Percentiles rank a stretch among this genome's conserved stretches.
phyloP scores from a whole-genome alignment of 2,797 vertebrate genomes.

The Lutjanus campechanus region DNA sequence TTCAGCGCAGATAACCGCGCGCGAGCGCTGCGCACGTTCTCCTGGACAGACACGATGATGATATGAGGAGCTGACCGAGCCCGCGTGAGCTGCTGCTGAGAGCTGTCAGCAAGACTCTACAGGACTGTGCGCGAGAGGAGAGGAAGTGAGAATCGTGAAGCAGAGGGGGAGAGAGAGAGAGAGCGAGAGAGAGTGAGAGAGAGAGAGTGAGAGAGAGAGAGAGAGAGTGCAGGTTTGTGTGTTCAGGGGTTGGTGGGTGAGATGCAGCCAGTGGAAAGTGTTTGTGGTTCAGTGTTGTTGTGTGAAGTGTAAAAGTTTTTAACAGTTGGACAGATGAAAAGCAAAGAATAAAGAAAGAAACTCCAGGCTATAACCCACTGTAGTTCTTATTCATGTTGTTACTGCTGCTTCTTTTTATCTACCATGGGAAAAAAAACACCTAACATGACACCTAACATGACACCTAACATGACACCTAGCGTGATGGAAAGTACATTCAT shows the following conservation, averaged over 20 bases:
- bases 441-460: too few species aligned
- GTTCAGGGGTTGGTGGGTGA: constrained; percentile 8
- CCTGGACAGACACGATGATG: not conserved
- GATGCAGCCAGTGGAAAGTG: constrained; percentile 35
- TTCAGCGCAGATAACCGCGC: not conserved
- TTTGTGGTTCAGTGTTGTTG: constrained; percentile 10
- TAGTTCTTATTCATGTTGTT: too few species aligned
- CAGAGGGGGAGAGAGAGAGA: not conserved
- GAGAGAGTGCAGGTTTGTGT: not conserved
- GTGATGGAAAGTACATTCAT: not conserved
- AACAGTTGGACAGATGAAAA: not conserved
- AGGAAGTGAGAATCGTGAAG: not conserved
- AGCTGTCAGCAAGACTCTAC: constrained; percentile 36
- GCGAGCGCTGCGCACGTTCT: constrained; percentile 30
- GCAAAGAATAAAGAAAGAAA: not conserved
- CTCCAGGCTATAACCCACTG: not conserved
- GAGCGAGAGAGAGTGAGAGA: constrained; percentile 8
- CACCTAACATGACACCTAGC: too few species aligned
- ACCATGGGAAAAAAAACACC: too few species aligned
- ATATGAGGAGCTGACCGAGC: not conserved
- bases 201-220: constrained; percentile 25
- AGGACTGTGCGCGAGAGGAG: constrained; percentile 18
- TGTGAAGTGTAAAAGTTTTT: not conserved
- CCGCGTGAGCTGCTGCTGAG: constrained; percentile 38
- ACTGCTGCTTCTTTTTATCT: not conserved